These are phyloP conservation scores for Eurosta solidaginis DNA, from an alignment of 1,140 invertebrate species.

Conservation along the genomic window DNA sequence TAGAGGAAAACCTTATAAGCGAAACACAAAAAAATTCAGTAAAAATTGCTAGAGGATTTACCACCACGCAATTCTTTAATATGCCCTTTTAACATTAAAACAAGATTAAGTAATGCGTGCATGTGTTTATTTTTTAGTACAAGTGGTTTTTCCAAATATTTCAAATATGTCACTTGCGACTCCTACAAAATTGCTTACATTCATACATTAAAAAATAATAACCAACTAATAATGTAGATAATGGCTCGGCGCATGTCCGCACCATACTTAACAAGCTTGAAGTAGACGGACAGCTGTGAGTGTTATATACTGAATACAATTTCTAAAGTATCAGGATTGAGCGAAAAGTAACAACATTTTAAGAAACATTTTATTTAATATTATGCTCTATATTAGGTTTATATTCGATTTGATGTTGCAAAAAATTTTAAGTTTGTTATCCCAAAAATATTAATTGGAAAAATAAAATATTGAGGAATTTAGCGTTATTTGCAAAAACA, in stretches of 20 bases:
- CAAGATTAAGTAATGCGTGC: background rate
- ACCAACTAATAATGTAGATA: constrained; percentile 22
- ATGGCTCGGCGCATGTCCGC: background rate
- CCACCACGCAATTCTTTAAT: too few relatives aligned
- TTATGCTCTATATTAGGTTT: background rate
- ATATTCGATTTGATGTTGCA: background rate
- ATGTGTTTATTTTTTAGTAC: constrained; percentile 7
- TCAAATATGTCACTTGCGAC: background rate
- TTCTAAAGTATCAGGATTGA: background rate
- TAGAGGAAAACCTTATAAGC: too few relatives aligned
- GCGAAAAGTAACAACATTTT: background rate
- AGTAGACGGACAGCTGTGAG: background rate
- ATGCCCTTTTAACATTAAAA: too few relatives aligned
- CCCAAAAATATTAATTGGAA: background rate
- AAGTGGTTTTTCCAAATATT: constrained; percentile 17
- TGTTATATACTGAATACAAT: background rate
- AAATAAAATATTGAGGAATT: background rate
- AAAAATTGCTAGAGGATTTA: too few relatives aligned
- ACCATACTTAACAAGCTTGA: constrained; percentile 2
- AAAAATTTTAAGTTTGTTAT: background rate
- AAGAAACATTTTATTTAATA: background rate
- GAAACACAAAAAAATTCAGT: too few relatives aligned
- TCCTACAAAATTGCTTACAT: constrained; percentile 22
- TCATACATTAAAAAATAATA: constrained; percentile 13
- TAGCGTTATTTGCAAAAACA: background rate